Conservation (phyloP, 2,797 vertebrate species). For the Alcedo quadribrachys region DNA sequence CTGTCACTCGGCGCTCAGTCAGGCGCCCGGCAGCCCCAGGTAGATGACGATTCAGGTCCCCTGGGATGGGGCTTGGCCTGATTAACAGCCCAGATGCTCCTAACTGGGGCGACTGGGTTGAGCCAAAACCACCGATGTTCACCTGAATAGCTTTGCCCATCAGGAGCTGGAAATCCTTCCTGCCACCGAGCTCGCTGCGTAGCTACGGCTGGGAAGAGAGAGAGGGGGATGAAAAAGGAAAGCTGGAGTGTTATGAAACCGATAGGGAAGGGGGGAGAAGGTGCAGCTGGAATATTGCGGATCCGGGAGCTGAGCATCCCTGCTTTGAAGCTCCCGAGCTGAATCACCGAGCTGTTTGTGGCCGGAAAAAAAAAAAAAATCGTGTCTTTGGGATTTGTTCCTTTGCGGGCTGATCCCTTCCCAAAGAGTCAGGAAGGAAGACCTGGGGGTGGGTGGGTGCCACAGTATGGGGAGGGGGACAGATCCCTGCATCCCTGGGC, state of each 20-base stretch:
- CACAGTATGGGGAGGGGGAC: accelerated
- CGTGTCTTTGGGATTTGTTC: neutral
- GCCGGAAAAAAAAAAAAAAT: neutral
- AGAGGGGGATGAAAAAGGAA: neutral
- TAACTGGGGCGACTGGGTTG: neutral
- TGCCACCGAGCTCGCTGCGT: neutral
- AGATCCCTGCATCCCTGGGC: neutral
- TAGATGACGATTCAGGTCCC: neutral
- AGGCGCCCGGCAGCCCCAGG: constrained; percentile 7
- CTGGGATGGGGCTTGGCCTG: neutral
- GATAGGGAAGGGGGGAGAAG: neutral
- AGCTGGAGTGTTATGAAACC: constrained; percentile 46
- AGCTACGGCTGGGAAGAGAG: neutral
- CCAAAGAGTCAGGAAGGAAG: neutral
- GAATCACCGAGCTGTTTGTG: neutral
- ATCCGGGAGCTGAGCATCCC: neutral
- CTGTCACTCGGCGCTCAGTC: neutral
- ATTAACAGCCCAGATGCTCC: neutral
- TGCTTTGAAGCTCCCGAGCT: neutral
- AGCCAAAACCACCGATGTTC: neutral
- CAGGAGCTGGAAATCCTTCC: neutral
- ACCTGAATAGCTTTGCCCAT: neutral
- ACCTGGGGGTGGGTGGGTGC: neutral
- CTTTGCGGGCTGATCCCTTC: neutral
- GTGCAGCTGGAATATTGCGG: neutral